Evolutionary conservation across 2,113 vertebrate genomes (phyloP), one percentile per base, ranked within the genome.

Genomic region (Salminus brasiliensis): DNA sequence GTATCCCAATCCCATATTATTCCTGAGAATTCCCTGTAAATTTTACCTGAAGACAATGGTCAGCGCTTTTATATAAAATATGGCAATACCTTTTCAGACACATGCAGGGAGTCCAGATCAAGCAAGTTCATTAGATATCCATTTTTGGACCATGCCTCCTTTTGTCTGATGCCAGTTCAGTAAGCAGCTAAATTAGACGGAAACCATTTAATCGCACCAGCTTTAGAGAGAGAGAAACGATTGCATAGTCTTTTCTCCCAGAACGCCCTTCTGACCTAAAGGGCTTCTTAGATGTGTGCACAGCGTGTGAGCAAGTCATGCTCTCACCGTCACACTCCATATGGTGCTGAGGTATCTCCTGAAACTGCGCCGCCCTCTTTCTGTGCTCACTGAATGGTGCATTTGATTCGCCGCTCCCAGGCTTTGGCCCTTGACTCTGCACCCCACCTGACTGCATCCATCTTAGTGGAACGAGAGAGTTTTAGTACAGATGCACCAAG

Each of bases 11-110:
- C 60, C 74, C 43, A 66, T 68, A 73, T 67, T 70, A 62, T 82
- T 82, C 78, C 80, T 65, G 25, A 82, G 69, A 74, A 69, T 66
- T 81, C 59, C 69, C 66, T 81, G 81, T 78, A 83, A 83, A 79
- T 85, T 85, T 83, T 85, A 83, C 77, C 80, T 77, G 55, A 74
- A 83, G 70, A 62, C 47, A 39, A 63, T 67, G 60, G 36, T 60
- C 45, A 23, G 53, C 23, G 75, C 66, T 81, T 83, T 72, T 85
- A 72, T 72, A 80, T 65, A 60, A 75, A 74, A 78, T 66, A 85
- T 74, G 84, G 84, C 84, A 85, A 85, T 85, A 85, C 79, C 70
- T 83, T 78, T 65, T 81, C 67, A 76, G 71, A 78, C 78, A 34
- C 65, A 72, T 76, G 84, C 84, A 85, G 84, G 84, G 81, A 84